A percentile compares a stretch with the other conserved stretches of the same genome.
phyloP scores from a whole-genome alignment of 2,113 vertebrate species.

The Pluvianellus socialis region DNA sequence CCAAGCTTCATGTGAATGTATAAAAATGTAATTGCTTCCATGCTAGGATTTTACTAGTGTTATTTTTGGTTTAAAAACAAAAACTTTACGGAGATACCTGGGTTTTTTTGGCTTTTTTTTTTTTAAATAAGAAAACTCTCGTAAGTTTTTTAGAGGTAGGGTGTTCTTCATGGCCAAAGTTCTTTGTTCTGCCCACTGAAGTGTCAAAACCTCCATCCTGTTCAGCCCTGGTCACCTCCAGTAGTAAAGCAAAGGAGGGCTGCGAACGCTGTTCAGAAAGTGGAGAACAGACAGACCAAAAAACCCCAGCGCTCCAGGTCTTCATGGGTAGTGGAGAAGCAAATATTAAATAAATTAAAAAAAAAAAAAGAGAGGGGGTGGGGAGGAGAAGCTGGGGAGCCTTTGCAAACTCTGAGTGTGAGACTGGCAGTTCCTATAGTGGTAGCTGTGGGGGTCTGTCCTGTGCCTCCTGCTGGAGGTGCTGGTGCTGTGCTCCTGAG shows the following conservation, averaged over 20 bases:
- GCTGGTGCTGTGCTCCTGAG: not conserved
- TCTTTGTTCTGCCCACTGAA: not conserved
- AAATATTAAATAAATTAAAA: not conserved
- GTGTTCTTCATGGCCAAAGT: not conserved
- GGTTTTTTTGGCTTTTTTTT: not conserved
- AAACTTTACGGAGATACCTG: not conserved
- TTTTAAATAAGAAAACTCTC: not conserved
- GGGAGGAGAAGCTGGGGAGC: not conserved
- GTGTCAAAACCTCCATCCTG: not conserved
- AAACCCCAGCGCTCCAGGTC: accelerated
- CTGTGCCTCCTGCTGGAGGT: not conserved
- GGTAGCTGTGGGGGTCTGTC: not conserved
- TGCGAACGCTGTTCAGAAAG: not conserved
- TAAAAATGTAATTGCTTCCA: not conserved
- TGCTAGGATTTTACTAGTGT: not conserved
- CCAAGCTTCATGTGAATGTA: conserved; percentile 12
- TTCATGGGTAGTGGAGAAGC: not conserved
- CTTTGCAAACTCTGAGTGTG: not conserved
- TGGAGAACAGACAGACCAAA: not conserved
- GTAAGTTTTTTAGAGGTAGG: not conserved
- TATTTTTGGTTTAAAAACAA: not conserved
- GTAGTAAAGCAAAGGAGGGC: not conserved
- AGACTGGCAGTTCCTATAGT: not conserved
- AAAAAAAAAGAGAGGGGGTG: accelerated
- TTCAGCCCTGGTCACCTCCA: not conserved